Evolutionary conservation across 2,797 vertebrate species (phyloP), one percentile per base, ranked within the genome.

Genomic region (Philypnodon macrostomus): DNA sequence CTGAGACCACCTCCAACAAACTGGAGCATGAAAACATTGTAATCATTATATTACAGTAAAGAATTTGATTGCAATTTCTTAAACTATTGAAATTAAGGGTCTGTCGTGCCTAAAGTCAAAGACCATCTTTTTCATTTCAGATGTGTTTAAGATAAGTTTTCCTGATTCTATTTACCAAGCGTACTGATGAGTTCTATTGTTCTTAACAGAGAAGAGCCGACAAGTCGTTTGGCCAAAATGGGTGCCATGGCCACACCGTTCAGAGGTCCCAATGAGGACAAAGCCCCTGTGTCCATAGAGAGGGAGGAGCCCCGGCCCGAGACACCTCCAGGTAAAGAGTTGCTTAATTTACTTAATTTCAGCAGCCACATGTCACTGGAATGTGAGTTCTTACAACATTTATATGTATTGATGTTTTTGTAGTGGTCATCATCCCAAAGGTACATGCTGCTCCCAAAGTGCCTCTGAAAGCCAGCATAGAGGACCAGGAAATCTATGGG

Each of bases 401-500:
- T 23, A 23, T 23, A 23, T 3, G 6, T 23, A 23, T 23, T 3
- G 6, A 23, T 6, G 5, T 9, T 15, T 27, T 13, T 41, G 37
- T 8, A 30, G 11, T 23, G 64, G 56, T 7, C 34, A 42, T 54
- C 0, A 60, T 56, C 5, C 75, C 83, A 3, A 89, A 81, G 50
- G 4, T 72, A 42, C 85, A 80, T 1, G 58, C 54, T 46, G 67
- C 65, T 38, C 87, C 58, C 53, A 93, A 90, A 78, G 62, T 84
- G 1, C 86, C 90, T 29, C 83, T 94, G 12, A 93, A 87, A 36
- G 93, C 96, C 1, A 95, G 87, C 66, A 33, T 79, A 1, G 95
- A 98, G 58, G 96, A 98, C 80, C 90, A 89, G 83, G 94, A 94
- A 19, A 88, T 95, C 21, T 98, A 94, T 10, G 96, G 96, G 96